Conservation (phyloP, 2,888 invertebrate species). For the Pheosia gnoma region DNA sequence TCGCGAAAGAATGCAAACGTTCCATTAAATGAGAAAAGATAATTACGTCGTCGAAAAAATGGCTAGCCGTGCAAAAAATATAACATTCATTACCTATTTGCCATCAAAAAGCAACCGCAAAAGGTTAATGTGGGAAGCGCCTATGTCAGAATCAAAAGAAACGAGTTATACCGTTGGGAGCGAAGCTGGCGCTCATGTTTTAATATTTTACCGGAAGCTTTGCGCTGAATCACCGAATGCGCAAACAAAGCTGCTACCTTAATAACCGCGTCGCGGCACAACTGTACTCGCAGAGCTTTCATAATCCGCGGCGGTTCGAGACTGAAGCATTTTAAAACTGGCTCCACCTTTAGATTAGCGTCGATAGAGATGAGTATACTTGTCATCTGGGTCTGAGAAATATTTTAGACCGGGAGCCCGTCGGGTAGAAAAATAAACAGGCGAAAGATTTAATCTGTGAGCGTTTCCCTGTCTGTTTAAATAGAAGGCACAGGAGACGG, state of each 20-base stretch:
- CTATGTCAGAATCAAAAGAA: constrained; percentile 33
- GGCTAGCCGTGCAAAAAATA: constrained; percentile 20
- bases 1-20: constrained; percentile 10
- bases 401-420: constrained; percentile 65
- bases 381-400: constrained; percentile 67
- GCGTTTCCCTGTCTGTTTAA: constrained; percentile 78
- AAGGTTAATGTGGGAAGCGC: constrained; percentile 29
- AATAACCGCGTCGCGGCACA: constrained; percentile 70
- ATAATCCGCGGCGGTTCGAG: constrained; percentile 66
- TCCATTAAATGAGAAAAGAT: background rate
- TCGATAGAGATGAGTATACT: constrained; percentile 69
- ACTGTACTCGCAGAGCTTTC: constrained; percentile 65
- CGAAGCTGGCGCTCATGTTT: constrained; percentile 62
- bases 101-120: constrained; percentile 18
- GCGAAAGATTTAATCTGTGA: constrained; percentile 76
- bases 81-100: constrained; percentile 4
- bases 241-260: constrained; percentile 74
- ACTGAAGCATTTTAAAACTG: constrained; percentile 66
- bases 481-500: constrained; percentile 78
- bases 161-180: constrained; percentile 49
- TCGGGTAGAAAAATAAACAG: constrained; percentile 73
- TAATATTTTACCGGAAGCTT: constrained; percentile 75
- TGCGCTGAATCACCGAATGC: constrained; percentile 69
- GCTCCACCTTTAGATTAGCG: constrained; percentile 68
- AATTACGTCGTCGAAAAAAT: constrained; percentile 1